A percentile compares a stretch with the other conserved stretches of the same genome.
phyloP scores from a whole-genome alignment of 1,140 invertebrate genomes.

The Calliphora vicina region DNA sequence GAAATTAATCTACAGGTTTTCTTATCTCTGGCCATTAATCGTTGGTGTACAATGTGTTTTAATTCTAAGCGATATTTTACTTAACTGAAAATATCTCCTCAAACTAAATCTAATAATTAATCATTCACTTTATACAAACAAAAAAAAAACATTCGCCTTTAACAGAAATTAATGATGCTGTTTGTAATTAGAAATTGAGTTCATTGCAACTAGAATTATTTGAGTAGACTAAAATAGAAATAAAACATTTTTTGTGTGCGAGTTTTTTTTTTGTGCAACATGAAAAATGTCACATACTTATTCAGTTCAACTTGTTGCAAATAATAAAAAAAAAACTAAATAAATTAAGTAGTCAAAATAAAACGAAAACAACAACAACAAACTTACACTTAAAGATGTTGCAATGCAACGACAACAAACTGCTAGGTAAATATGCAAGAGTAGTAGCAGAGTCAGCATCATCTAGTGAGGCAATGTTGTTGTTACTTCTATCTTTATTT shows the following conservation, averaged over 20 bases:
- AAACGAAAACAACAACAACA: neutral
- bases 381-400: neutral
- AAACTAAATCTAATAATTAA: neutral
- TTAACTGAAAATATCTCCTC: neutral
- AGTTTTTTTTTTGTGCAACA: neutral
- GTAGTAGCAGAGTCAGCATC: neutral
- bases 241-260: neutral
- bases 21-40: too few species aligned
- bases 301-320: conserved; percentile 13
- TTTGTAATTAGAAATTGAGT: conserved; percentile 31
- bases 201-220: conserved; percentile 23
- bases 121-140: neutral
- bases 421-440: neutral
- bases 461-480: neutral
- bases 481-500: neutral
- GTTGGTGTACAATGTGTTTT: neutral
- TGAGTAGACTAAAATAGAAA: neutral
- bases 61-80: neutral
- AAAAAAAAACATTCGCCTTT: neutral
- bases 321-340: neutral
- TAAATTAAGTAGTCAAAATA: neutral
- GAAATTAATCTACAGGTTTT: too few species aligned
- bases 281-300: conserved; percentile 14
- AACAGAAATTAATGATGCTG: conserved; percentile 28
- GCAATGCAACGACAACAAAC: neutral